Evolutionary conservation across 2,113 vertebrate genomes (phyloP).

Genomic region (Eonycteris spelaea): DNA sequence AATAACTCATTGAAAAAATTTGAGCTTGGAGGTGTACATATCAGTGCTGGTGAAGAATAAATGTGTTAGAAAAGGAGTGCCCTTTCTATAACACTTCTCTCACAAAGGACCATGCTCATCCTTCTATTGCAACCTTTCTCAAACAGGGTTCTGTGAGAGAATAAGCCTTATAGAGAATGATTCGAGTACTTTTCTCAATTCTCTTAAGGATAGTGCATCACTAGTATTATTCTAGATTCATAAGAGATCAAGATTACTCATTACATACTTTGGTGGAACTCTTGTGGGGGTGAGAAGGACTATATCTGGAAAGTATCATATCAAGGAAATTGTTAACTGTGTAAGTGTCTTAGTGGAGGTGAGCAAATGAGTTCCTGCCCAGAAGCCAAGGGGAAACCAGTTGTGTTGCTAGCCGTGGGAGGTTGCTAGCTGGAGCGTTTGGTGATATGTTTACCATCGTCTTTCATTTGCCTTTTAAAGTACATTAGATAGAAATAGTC

Average conservation of each 20-base stretch:
- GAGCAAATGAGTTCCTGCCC: neutral
- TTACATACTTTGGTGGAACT: neutral
- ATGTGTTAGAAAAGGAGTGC: neutral
- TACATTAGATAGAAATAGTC: neutral
- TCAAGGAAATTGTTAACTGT: neutral
- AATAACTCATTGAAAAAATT: neutral
- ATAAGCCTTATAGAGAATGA: neutral
- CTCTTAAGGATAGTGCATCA: neutral
- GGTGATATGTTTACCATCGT: neutral
- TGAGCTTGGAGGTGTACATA: neutral
- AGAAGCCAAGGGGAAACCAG: neutral
- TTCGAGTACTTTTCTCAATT: neutral
- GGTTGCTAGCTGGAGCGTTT: neutral
- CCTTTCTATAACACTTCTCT: neutral
- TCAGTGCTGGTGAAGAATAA: neutral
- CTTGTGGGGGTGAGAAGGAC: neutral
- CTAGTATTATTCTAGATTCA: neutral
- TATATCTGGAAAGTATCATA: neutral
- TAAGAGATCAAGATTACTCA: neutral
- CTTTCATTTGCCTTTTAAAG: conserved; percentile 17
- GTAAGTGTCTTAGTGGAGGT: conserved; percentile 18
- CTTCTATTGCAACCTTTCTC: neutral
- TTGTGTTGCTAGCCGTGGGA: neutral
- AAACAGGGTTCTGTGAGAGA: neutral
- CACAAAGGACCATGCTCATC: neutral